Conservation (phyloP, 1,140 invertebrate species). For the Drosophila varians region DNA sequence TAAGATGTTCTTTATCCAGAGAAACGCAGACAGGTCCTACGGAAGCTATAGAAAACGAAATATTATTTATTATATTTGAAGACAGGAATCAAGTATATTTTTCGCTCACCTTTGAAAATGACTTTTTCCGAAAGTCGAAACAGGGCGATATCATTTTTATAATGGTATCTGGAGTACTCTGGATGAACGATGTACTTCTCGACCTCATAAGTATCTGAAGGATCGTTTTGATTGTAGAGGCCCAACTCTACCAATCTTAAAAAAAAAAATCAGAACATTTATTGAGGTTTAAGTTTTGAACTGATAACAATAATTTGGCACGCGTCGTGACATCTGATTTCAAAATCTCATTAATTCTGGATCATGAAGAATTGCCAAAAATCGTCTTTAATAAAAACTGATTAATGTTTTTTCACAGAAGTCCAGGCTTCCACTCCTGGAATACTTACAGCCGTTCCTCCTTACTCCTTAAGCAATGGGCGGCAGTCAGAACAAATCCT, state of each 20-base stretch:
- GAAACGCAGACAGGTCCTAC: constrained; percentile 4
- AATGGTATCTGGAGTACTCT: neutral
- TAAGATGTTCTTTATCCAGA: no score
- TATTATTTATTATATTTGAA: no score
- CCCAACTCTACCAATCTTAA: neutral
- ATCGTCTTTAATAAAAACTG: no score
- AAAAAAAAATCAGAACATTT: no score
- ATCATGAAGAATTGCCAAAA: no score
- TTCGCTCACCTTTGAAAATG: neutral
- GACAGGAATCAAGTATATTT: no score
- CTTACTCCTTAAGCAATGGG: neutral
- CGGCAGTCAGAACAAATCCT: neutral
- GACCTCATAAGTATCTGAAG: neutral
- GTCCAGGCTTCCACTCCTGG: no score
- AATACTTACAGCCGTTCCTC: neutral
- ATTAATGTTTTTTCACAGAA: no score
- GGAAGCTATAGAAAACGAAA: neutral
- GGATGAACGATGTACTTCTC: neutral
- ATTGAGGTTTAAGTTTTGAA: no score
- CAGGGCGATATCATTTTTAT: neutral
- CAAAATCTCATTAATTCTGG: no score
- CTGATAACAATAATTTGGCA: no score
- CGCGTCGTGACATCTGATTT: no score
- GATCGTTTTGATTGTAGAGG: neutral
- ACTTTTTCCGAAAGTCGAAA: neutral